These are phyloP conservation scores for Artibeus jamaicensis DNA, from an alignment of 2,797 vertebrate species.

Conservation along the genomic window DNA sequence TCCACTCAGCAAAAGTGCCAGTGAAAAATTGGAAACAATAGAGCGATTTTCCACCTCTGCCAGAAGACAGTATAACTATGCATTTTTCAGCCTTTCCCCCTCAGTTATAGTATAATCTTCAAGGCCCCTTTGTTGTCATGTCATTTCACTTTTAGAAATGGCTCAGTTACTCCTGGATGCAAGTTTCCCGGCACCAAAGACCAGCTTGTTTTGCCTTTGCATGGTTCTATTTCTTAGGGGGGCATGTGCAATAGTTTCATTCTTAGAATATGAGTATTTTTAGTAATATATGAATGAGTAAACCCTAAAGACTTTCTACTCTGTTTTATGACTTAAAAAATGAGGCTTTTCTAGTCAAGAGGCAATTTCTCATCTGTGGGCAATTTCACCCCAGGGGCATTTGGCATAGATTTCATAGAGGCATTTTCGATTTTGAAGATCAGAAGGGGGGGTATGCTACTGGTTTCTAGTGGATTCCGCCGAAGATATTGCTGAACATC, in stretches of 20 bases:
- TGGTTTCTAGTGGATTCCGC: background rate
- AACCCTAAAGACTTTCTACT: background rate
- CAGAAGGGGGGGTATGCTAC: background rate
- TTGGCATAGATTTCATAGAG: background rate
- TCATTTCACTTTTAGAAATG: slow-evolving; percentile 28
- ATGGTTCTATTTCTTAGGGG: background rate
- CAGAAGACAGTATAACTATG: background rate
- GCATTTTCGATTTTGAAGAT: background rate
- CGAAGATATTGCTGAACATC: background rate
- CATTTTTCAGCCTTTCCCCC: background rate
- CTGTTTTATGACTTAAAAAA: background rate
- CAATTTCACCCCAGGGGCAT: background rate
- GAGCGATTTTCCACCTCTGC: background rate
- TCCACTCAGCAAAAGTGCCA: background rate
- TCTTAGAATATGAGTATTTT: slow-evolving; percentile 15
- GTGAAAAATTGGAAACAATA: background rate
- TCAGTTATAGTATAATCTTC: background rate
- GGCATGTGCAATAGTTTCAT: background rate
- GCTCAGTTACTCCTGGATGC: background rate
- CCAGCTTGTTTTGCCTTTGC: background rate
- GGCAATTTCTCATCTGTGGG: background rate
- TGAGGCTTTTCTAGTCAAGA: background rate
- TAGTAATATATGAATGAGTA: background rate
- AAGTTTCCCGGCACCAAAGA: background rate
- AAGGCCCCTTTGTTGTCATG: background rate